phyloP scores from a whole-genome alignment of 2,888 invertebrate genomes.

The Nomada hirtipes region DNA sequence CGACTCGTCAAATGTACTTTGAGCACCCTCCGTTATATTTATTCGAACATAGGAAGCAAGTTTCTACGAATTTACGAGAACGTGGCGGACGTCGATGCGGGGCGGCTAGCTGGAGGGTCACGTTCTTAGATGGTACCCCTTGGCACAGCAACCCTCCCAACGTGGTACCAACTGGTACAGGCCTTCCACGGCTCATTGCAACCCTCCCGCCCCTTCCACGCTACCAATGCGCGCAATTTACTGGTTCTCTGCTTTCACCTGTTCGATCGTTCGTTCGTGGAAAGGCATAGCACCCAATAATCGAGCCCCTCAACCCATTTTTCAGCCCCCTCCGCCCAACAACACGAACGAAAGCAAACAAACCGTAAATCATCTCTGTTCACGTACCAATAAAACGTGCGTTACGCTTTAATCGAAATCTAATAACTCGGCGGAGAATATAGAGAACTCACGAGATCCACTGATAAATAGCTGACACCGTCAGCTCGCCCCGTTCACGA shows the following conservation, averaged over 20 bases:
- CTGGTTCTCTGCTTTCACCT: conserved; percentile 64
- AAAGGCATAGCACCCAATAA: conserved; percentile 44
- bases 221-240: conserved; percentile 67
- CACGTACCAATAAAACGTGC: no score
- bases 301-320: conserved; percentile 42
- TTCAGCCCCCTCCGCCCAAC: background rate
- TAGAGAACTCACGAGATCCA: conserved; percentile 94
- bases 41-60: conserved; percentile 26
- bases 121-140: conserved; percentile 75
- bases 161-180: conserved; percentile 79
- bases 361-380: no score
- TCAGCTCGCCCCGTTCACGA: conserved; percentile 93
- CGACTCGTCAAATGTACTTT: no score
- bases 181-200: conserved; percentile 53
- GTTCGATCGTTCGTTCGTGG: conserved; percentile 65
- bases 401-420: no score
- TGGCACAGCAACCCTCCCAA: conserved; percentile 79
- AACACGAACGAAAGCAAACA: no score
- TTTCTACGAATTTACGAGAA: conserved; percentile 45
- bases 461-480: conserved; percentile 95
- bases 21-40: no score
- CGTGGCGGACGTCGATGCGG: conserved; percentile 27
- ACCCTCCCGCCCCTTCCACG: conserved; percentile 40
- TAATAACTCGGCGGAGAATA: no score
- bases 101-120: conserved; percentile 58